Evolutionary conservation across 2,888 invertebrate genomes (phyloP).

Genomic region (Scelioninae gen. 2): DNA sequence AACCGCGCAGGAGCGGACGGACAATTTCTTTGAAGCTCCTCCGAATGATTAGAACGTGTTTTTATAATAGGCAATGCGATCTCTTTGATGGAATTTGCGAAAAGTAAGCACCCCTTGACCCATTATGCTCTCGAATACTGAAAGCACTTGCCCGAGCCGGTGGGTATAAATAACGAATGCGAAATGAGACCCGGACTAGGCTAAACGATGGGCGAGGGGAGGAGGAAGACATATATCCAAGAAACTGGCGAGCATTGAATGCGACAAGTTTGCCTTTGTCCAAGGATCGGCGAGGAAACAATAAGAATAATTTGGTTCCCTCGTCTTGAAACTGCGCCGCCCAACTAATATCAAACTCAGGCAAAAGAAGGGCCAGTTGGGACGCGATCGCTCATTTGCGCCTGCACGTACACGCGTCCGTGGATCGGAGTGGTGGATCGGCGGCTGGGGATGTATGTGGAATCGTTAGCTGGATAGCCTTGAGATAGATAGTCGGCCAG

Average conservation of each 20-base stretch:
- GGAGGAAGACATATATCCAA: constrained; percentile 31
- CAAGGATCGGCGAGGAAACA: constrained; percentile 71
- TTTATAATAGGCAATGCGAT: constrained; percentile 9
- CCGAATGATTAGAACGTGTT: constrained; percentile 15
- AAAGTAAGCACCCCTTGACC: constrained; percentile 32
- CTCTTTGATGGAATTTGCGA: constrained; percentile 22
- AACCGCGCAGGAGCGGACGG: too few species aligned
- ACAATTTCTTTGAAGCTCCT: background rate
- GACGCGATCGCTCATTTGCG: constrained; percentile 47
- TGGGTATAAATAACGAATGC: constrained; percentile 54
- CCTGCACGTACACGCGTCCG: constrained; percentile 36
- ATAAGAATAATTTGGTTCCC: constrained; percentile 65
- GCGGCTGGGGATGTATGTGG: constrained; percentile 49
- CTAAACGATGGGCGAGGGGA: constrained; percentile 14
- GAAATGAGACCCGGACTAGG: constrained; percentile 26
- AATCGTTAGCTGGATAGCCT: constrained; percentile 52
- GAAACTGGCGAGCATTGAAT: constrained; percentile 65
- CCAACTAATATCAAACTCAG: constrained; percentile 73
- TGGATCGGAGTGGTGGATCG: constrained; percentile 15
- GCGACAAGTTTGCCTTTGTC: constrained; percentile 74
- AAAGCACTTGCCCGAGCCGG: constrained; percentile 22
- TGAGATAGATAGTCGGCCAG: constrained; percentile 49
- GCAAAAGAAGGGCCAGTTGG: constrained; percentile 65
- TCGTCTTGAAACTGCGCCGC: constrained; percentile 57
- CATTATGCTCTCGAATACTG: constrained; percentile 9